phyloP scores from a whole-genome alignment of 2,113 vertebrate species.

The Drymodes brunneopygia region DNA sequence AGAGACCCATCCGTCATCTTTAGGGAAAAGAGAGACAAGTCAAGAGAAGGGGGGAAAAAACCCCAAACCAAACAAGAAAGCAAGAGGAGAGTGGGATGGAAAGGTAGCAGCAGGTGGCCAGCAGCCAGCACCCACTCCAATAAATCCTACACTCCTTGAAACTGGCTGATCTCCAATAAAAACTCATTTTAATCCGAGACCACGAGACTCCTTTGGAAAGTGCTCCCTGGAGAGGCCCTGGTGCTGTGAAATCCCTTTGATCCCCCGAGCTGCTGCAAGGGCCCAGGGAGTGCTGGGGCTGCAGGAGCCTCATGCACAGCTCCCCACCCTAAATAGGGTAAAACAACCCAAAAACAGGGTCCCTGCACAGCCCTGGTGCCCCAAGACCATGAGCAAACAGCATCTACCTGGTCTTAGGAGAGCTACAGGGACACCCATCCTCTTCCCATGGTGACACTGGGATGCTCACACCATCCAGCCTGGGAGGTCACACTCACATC shows the following conservation, averaged over 20 bases:
- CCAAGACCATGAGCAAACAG: not conserved
- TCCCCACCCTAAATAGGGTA: fast-evolving
- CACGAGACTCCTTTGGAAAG: slow-evolving; percentile 46
- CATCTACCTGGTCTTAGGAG: not conserved
- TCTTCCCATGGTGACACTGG: no score
- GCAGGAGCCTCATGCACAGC: not conserved
- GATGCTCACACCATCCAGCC: not conserved
- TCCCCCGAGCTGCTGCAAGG: not conserved
- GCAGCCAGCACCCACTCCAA: slow-evolving; percentile 44
- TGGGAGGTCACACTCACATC: fast-evolving
- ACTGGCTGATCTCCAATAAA: slow-evolving; percentile 67
- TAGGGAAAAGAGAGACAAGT: not conserved
- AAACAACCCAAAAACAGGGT: fast-evolving
- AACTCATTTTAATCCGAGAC: slow-evolving; percentile 69
- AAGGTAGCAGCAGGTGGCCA: slow-evolving; percentile 38
- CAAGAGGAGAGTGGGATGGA: not conserved
- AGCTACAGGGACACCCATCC: not conserved
- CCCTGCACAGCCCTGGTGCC: not conserved
- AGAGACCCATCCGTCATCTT: not conserved
- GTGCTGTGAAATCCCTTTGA: slow-evolving; percentile 6
- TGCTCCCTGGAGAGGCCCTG: slow-evolving; percentile 45
- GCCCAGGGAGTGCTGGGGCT: not conserved
- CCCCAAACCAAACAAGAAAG: not conserved
- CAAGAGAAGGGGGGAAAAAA: not conserved
- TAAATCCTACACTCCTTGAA: slow-evolving; percentile 54